A percentile compares a stretch with the other conserved stretches of the same genome.
Evolutionary conservation across 2,888 invertebrate species (phyloP).

Genomic region (Sarcophaga subvicina): DNA sequence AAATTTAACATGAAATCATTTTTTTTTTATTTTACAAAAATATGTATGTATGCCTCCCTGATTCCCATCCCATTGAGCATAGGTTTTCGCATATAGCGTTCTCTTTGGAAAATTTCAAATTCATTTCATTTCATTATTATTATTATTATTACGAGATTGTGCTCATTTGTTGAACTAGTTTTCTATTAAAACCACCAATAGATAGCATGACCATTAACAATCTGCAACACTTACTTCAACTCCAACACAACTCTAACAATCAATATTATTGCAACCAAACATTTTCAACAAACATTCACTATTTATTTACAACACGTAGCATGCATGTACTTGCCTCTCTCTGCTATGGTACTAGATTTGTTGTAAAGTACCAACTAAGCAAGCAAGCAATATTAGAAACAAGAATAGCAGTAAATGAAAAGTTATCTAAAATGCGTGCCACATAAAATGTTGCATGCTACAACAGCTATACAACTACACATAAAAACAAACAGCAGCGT

Average conservation of each 20-base stretch:
- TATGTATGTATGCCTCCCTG: too few relatives aligned
- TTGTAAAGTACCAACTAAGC: not conserved
- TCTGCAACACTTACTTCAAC: not conserved
- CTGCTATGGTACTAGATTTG: not conserved
- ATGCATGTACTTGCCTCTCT: not conserved
- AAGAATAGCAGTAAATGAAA: conserved; percentile 57
- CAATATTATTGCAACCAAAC: not conserved
- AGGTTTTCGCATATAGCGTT: not conserved
- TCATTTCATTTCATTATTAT: not conserved
- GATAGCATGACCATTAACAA: conserved; percentile 45
- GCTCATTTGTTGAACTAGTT: conserved; percentile 60
- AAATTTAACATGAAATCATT: too few relatives aligned
- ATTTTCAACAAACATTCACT: not conserved
- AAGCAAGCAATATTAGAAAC: not conserved
- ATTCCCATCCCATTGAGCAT: not conserved
- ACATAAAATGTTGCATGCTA: not conserved
- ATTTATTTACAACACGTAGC: not conserved
- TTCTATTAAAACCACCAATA: conserved; percentile 4
- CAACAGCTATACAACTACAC: not conserved
- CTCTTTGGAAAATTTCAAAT: not conserved
- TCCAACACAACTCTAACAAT: conserved; percentile 1
- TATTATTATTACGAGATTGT: conserved; percentile 54
- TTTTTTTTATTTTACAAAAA: too few relatives aligned
- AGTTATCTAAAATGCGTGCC: conserved; percentile 61
- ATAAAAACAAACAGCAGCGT: not conserved